These are phyloP conservation scores for Falco columbarius DNA, from an alignment of 2,797 vertebrate species.

Conservation along the genomic window DNA sequence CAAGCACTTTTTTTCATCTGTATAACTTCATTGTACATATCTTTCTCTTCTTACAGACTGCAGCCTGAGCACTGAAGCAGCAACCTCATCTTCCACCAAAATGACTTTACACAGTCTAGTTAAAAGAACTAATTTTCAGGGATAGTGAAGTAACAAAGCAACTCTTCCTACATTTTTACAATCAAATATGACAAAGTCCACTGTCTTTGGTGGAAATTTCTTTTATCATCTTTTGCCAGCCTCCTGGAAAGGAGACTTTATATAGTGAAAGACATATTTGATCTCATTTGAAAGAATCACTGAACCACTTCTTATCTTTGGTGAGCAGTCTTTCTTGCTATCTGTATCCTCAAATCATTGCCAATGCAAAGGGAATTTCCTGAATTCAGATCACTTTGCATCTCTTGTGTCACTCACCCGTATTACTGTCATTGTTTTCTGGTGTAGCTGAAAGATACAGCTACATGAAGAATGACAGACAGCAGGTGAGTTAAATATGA, in stretches of 20 bases:
- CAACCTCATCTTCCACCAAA: slow-evolving; percentile 55
- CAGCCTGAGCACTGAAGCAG: slow-evolving; percentile 47
- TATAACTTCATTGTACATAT: neutral
- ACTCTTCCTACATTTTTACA: slow-evolving; percentile 2
- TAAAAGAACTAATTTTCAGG: slow-evolving; percentile 60
- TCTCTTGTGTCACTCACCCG: neutral
- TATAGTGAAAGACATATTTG: neutral
- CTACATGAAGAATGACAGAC: neutral
- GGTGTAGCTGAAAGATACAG: neutral
- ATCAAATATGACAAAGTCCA: slow-evolving; percentile 35
- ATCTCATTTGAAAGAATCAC: neutral
- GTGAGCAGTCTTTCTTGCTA: neutral
- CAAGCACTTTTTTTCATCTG: neutral
- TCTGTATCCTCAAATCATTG: neutral
- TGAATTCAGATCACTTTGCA: neutral
- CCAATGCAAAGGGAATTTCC: neutral
- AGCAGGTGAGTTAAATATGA: neutral
- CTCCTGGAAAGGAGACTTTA: neutral
- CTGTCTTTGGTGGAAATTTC: slow-evolving; percentile 17
- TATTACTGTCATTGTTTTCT: neutral
- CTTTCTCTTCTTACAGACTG: neutral
- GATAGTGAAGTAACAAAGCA: slow-evolving; percentile 48
- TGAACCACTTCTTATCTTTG: neutral
- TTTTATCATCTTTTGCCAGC: neutral
- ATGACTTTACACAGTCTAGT: slow-evolving; percentile 54